Evolutionary conservation across 2,113 vertebrate species (phyloP), one percentile per base, ranked within the genome.

Genomic region (Neotoma lepida): DNA sequence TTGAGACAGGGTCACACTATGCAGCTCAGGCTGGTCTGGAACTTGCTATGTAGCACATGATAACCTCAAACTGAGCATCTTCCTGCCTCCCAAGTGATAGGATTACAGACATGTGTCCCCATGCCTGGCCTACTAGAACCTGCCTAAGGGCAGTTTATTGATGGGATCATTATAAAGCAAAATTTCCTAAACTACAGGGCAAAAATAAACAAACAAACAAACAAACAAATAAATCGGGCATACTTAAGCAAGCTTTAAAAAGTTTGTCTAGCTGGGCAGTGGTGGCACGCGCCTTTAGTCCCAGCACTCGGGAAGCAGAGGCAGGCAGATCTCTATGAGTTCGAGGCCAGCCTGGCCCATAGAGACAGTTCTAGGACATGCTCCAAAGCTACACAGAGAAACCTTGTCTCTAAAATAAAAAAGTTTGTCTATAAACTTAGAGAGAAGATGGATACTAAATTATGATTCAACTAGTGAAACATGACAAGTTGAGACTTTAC

Each of bases 381-480:
- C 30, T 33, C 13, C 30, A 66, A 66, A 33, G 30, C 64, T 66
- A 66, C 12, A 66, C 12, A 66, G 64, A 63, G 64, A 66, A 64
- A 66, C 28, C 63, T 33, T 70, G 66, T 70, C 66, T 70, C 35
- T 3, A 20, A 70, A 8, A 70, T 3, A 64, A 30, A 64, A 39
- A 24, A 71, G 18, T 17, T 58, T 63, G 51, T 86, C 78, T 86
- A 66, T 54, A 56, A 8, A 35, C 22, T 58, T 78, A 33, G 35
- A 86, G 51, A 74, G 26, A 73, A 89, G 76, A 54, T n/a, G 33
- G 28, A 93, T 64, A 73, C 9, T 95, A 44, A 73, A 96, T 80
- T 74, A 77, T 4, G 49, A 78, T 5, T 86, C 41, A 77, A 66
- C 13, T 86, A 77, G 76, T 33, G 73, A 0, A 26, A n/a, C 2